Conservation (phyloP, 2,113 vertebrate genomes). For the Petrocephalus microphthalmus region DNA sequence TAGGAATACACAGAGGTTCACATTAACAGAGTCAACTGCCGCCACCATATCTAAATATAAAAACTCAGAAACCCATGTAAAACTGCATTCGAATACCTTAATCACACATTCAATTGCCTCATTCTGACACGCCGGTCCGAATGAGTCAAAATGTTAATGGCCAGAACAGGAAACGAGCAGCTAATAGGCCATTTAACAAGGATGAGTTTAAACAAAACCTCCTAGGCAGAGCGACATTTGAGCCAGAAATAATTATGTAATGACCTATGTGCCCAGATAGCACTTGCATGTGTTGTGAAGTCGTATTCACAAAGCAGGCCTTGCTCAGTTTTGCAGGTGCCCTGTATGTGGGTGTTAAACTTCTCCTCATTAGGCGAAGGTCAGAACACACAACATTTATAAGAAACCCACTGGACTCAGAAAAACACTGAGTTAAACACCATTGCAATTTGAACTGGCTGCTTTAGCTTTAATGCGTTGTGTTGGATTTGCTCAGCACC, state of each 20-base stretch:
- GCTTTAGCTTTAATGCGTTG: background rate
- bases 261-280: background rate
- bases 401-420: background rate
- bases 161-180: background rate
- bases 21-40: background rate
- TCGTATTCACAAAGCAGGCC: too few relatives aligned
- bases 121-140: background rate
- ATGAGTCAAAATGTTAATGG: background rate
- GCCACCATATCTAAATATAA: background rate
- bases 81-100: background rate
- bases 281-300: background rate
- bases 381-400: background rate
- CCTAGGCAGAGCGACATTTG: background rate
- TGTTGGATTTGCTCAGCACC: background rate
- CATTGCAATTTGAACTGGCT: background rate
- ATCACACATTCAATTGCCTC: background rate
- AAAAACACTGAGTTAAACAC: background rate
- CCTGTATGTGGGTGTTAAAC: background rate
- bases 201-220: background rate
- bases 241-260: background rate
- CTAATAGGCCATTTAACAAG: background rate
- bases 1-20: background rate
- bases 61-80: background rate
- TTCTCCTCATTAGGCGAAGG: background rate
- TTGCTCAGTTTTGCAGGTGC: background rate